Conservation (phyloP, 2,797 vertebrate genomes). For the Notolepis coatsorum region DNA sequence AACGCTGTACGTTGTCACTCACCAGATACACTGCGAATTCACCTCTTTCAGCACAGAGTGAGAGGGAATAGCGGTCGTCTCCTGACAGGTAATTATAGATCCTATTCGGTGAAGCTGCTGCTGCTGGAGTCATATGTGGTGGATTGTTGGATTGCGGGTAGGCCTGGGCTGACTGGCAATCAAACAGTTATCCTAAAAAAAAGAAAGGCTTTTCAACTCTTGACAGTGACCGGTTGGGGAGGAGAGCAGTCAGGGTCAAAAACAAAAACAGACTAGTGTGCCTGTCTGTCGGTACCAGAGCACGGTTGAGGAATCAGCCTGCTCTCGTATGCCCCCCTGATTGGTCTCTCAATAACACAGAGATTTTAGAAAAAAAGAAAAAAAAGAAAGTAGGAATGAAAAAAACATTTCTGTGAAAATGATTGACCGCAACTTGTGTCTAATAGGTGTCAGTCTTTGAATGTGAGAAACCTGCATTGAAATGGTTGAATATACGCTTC, state of each 20-base stretch:
- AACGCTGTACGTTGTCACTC: constrained; percentile 29
- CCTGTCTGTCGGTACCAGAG: constrained; percentile 56
- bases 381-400: constrained; percentile 28
- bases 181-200: constrained; percentile 67
- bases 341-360: constrained; percentile 59
- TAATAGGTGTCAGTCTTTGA: constrained; percentile 59
- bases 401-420: constrained; percentile 11
- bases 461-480: constrained; percentile 17
- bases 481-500: constrained; percentile 14
- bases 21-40: constrained; percentile 41
- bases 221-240: constrained; percentile 68
- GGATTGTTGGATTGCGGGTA: constrained; percentile 55
- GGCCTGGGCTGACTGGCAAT: constrained; percentile 70
- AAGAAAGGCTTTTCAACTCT: constrained; percentile 74
- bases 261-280: constrained; percentile 60
- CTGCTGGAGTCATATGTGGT: constrained; percentile 71
- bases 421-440: constrained; percentile 46
- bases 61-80: constrained; percentile 57
- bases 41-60: constrained; percentile 65
- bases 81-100: constrained; percentile 79
- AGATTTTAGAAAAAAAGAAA: constrained; percentile 41
- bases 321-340: constrained; percentile 29
- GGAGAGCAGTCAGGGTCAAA: constrained; percentile 59
- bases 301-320: constrained; percentile 23
- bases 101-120: constrained; percentile 47